phyloP scores from a whole-genome alignment of 2,888 invertebrate species.

The Autographa gamma region DNA sequence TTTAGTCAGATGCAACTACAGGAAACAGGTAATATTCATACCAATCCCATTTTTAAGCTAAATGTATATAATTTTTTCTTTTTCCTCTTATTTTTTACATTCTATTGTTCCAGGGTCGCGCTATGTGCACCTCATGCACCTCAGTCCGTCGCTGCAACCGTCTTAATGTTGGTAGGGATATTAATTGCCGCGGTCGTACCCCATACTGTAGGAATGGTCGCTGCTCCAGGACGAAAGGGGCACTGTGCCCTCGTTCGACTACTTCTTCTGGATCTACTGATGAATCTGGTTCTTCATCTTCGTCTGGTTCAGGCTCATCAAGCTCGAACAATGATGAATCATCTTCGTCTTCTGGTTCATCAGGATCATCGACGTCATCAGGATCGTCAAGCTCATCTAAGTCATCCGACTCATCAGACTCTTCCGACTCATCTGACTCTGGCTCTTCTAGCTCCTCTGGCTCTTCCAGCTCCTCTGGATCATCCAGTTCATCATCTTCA shows the following conservation, averaged over 20 bases:
- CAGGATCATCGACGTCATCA: slow-evolving; percentile 23
- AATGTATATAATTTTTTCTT: too few relatives aligned
- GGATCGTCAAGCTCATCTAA: slow-evolving; percentile 28
- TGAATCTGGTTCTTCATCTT: neutral
- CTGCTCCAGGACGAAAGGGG: slow-evolving; percentile 70
- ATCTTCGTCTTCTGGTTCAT: neutral
- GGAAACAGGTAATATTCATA: neutral
- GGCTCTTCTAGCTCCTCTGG: slow-evolving; percentile 40
- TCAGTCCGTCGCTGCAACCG: slow-evolving; percentile 65
- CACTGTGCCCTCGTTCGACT: slow-evolving; percentile 43
- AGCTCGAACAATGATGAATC: too few relatives aligned
- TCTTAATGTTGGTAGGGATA: slow-evolving; percentile 64
- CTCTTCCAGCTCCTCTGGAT: slow-evolving; percentile 21
- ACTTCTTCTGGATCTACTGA: neutral
- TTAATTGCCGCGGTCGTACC: slow-evolving; percentile 64
- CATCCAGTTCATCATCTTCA: slow-evolving; percentile 18
- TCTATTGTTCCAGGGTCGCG: slow-evolving; percentile 41
- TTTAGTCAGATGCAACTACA: neutral
- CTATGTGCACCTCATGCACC: slow-evolving; percentile 64
- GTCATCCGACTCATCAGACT: slow-evolving; percentile 13
- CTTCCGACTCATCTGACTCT: slow-evolving; percentile 20
- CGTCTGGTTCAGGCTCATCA: neutral
- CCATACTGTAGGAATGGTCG: slow-evolving; percentile 73
- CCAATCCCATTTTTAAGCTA: neutral
- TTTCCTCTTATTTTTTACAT: neutral